These are phyloP conservation scores for Phalangium opilio DNA, from an alignment of 2,888 invertebrate species.

Conservation along the genomic window DNA sequence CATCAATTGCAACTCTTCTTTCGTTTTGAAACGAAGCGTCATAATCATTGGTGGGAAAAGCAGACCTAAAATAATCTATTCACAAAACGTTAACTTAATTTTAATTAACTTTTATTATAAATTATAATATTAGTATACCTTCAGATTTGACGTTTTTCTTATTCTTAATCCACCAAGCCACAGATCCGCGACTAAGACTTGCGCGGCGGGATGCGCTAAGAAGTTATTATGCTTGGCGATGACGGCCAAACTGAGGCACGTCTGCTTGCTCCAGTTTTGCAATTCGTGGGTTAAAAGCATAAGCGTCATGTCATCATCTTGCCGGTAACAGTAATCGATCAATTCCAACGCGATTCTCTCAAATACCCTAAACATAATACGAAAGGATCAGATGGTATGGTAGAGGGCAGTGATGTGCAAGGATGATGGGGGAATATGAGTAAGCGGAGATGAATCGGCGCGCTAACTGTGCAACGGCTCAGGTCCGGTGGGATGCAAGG, in stretches of 20 bases:
- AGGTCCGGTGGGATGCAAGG: too few relatives aligned
- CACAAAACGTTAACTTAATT: neutral
- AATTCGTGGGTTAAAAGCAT: conserved; percentile 89
- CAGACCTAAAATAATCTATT: conserved; percentile 72
- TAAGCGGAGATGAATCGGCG: too few relatives aligned
- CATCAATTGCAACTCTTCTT: conserved; percentile 93
- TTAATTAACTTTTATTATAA: neutral
- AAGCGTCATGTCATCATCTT: conserved; percentile 89
- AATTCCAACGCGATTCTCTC: conserved; percentile 61
- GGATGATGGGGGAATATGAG: too few relatives aligned
- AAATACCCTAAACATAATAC: conserved; percentile 28
- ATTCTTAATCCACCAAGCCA: conserved; percentile 99
- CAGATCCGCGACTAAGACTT: conserved; percentile 92
- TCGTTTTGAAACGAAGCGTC: conserved; percentile 87
- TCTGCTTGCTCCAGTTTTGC: conserved; percentile 95
- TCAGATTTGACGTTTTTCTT: conserved; percentile 85
- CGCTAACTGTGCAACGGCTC: too few relatives aligned
- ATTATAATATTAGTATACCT: conserved; percentile 37
- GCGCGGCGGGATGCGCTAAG: conserved; percentile 82
- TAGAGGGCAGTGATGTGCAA: too few relatives aligned
- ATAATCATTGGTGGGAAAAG: conserved; percentile 69
- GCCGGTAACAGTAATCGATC: conserved; percentile 87
- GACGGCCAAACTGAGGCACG: conserved; percentile 88
- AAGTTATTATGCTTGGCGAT: conserved; percentile 85
- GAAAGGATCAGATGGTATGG: too few relatives aligned